Evolutionary conservation across 1,140 invertebrate genomes (phyloP).

Genomic region (Dysdera silvatica): DNA sequence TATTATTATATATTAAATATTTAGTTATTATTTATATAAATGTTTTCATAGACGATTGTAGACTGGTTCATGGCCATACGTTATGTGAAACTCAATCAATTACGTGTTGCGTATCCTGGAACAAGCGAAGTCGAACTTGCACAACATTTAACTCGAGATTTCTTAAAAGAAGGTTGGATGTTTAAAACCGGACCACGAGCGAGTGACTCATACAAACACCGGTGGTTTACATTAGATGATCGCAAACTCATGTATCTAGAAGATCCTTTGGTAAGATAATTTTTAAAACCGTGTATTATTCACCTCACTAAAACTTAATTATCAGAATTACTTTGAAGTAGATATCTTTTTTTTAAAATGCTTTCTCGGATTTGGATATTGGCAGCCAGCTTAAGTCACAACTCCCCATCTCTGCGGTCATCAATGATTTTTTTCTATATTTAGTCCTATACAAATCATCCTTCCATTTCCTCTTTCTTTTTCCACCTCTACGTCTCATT

Average conservation of each 20-base stretch:
- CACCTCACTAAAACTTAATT: no score
- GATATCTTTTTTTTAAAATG: no score
- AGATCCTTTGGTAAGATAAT: conserved; percentile 58
- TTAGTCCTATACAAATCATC: no score
- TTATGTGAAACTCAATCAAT: conserved; percentile 68
- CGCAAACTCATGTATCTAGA: conserved; percentile 86
- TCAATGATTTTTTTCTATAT: no score
- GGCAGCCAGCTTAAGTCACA: no score
- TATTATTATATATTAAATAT: not conserved
- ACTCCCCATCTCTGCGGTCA: no score
- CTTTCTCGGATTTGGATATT: no score
- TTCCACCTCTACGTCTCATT: no score
- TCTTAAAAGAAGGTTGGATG: conserved; percentile 75
- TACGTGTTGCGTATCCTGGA: conserved; percentile 75
- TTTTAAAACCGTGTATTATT: not conserved
- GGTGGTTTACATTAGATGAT: conserved; percentile 83
- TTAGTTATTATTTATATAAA: not conserved
- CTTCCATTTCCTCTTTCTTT: no score
- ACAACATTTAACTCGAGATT: conserved; percentile 65
- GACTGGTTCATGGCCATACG: conserved; percentile 84
- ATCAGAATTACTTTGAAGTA: no score
- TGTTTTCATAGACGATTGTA: conserved; percentile 52
- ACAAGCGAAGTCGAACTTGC: conserved; percentile 66
- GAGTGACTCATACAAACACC: conserved; percentile 67
- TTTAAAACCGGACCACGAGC: conserved; percentile 72